Percentiles rank a stretch among this genome's conserved stretches.
These are phyloP conservation scores for Eupithecia abbreviata DNA, from an alignment of 2,888 invertebrate genomes.

Conservation along the genomic window DNA sequence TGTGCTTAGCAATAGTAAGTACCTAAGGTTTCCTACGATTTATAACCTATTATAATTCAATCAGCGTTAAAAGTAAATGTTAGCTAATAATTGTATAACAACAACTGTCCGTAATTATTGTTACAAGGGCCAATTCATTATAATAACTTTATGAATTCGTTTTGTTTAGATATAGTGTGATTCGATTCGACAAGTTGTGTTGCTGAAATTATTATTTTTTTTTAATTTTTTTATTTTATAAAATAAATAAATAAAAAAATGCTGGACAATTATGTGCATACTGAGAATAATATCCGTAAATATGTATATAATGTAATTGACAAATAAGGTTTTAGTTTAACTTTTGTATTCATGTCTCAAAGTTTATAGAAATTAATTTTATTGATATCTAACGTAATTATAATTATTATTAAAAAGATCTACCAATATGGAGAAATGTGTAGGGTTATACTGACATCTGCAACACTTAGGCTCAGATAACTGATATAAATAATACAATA, in stretches of 20 bases:
- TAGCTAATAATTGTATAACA: conserved; percentile 17
- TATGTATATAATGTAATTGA: too few relatives aligned
- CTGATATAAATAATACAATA: too few relatives aligned
- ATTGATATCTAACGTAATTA: too few relatives aligned
- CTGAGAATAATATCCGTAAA: too few relatives aligned
- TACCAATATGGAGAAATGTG: too few relatives aligned
- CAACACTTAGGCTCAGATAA: too few relatives aligned
- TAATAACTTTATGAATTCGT: conserved; percentile 25
- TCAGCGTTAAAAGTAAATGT: conserved; percentile 17
- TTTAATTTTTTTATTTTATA: too few relatives aligned
- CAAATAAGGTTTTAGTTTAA: neutral
- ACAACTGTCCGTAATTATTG: conserved; percentile 23
- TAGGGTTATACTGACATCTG: too few relatives aligned
- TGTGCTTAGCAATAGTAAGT: neutral
- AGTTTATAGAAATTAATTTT: neutral
- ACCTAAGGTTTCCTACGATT: conserved; percentile 9
- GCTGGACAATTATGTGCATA: too few relatives aligned
- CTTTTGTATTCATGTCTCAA: neutral
- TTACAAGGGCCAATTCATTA: conserved; percentile 25
- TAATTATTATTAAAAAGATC: too few relatives aligned
- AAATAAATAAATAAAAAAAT: too few relatives aligned
- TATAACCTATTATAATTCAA: conserved; percentile 27
- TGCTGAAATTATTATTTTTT: too few relatives aligned
- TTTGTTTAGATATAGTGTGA: conserved; percentile 21
- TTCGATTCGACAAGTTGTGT: neutral